Conservation (phyloP, 2,113 vertebrate species). For the Catharus minimus region DNA sequence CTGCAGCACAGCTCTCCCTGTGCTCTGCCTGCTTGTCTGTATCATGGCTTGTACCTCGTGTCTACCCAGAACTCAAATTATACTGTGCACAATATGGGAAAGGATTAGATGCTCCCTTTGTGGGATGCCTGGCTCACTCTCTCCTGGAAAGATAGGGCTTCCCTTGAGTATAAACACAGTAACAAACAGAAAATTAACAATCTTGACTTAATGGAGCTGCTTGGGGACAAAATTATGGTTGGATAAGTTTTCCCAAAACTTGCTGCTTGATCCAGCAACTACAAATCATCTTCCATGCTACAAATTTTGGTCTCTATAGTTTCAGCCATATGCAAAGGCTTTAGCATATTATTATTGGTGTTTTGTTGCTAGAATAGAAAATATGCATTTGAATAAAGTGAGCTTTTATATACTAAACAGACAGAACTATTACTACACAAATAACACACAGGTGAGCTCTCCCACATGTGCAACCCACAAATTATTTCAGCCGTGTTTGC, state of each 20-base stretch:
- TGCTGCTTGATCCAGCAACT: not conserved
- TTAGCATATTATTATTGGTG: not conserved
- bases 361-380: not conserved
- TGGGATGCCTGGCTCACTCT: not conserved
- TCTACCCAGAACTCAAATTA: not conserved
- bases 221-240: not conserved
- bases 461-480: not conserved
- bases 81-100: not conserved
- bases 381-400: not conserved
- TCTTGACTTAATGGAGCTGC: not conserved
- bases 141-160: not conserved
- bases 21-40: fast-evolving
- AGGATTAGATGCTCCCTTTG: not conserved
- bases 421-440: not conserved
- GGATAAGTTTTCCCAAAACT: not conserved
- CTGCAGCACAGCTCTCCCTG: not conserved
- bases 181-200: not conserved
- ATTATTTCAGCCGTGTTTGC: not conserved
- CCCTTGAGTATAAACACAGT: not conserved
- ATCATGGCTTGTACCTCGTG: fast-evolving
- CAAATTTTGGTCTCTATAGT: not conserved
- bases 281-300: not conserved
- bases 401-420: not conserved
- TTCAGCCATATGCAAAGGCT: not conserved
- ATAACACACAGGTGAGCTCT: not conserved